Evolutionary conservation across 2,888 invertebrate species (phyloP), one percentile per base, ranked within the genome.

Genomic region (Nemurella pictetii): DNA sequence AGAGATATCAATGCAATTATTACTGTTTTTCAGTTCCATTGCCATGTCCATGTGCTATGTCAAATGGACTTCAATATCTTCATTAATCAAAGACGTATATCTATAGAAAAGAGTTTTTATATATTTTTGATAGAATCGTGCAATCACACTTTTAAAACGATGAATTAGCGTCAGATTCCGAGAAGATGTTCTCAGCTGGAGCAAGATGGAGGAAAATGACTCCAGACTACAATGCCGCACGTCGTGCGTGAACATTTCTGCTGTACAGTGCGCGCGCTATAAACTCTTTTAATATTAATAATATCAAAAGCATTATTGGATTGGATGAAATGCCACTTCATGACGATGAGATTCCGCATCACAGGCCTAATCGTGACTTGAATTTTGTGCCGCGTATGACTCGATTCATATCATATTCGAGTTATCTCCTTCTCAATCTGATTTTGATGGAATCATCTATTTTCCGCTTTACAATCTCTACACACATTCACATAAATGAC

Each of bases 381-480:
- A 26, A 72, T 55, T 26, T 82, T 55, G 27, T 72, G 82, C 55
- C 72, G 82, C n/a, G 72, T 15, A 72, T 26, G 55, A 1, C 32
- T 35, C 72, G 28, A 82, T 82, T 82, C 26, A 72, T 55, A 82
- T 82, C 82, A 82, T 55, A 82, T 55, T 55, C 29, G 27, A 28
- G 26, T 55, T 82, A 82, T 82, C 82, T 82, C 9, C 29, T 12
- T 55, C 20, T 72, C 82, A 82, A 78, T 82, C 82, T 55, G 82
- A 82, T 28, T 36, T 36, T 55, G 82, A 82, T 72, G 55, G 27
- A 82, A 82, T 72, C 82, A 28, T 36, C 82, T 28, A 82, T 82
- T 82, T 82, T 82, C 82, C 82, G 72, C 82, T 82, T 82, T 55
- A 82, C 72, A 82, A 82, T 82, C 55, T 72, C 82, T 55, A 72